Base-by-base conservation (phyloP, 2,888 invertebrate species). In the Mechanitis mazaeus region DNA sequence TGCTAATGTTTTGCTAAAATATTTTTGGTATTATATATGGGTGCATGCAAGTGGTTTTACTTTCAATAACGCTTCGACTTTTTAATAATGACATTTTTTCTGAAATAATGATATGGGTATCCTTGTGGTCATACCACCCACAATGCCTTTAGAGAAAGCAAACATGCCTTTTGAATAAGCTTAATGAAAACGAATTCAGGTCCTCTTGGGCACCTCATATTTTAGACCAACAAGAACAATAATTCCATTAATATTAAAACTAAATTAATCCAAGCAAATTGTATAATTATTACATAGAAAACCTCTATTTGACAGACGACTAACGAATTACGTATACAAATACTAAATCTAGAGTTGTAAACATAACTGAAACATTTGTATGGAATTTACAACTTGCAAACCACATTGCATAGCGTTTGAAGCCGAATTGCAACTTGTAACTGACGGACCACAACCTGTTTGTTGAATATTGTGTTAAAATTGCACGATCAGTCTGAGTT, bases 311-410 rank as follows among this genome's bases (percentile, higher is more conserved):
- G 50, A 50, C 50, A 31, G 50, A 31, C 31, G n/a, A 31, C 9
- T 31, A 50, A 50, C 9, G 50, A 9, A 3, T 31, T 50, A 31
- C 2, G n/a, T 6, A 50, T 31, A 9, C 31, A 50, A 50, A 31
- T 50, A 31, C 50, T 50, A 31, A 31, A 50, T 31, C 50, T 31
- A 31, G 31, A 50, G 7, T 31, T 9, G 50, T 50, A 50, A 31
- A 50, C 50, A 42, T 42, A 50, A 50, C 50, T 11, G 28, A 31
- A 50, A 31, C 50, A 50, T 28, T 50, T 31, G 50, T 50, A 50
- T 50, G 50, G 50, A 50, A 50, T 50, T 50, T 50, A 50, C 50
- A 31, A 50, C 50, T 50, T 50, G 50, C 50, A 50, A 50, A 50
- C 50, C 50, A n/a, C 50, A 50, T 50, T 50, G 50, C 50, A 50